Percentiles rank a stretch among this genome's conserved stretches.
Evolutionary conservation across 2,113 vertebrate species (phyloP).

Genomic region (Actinemys pallida): DNA sequence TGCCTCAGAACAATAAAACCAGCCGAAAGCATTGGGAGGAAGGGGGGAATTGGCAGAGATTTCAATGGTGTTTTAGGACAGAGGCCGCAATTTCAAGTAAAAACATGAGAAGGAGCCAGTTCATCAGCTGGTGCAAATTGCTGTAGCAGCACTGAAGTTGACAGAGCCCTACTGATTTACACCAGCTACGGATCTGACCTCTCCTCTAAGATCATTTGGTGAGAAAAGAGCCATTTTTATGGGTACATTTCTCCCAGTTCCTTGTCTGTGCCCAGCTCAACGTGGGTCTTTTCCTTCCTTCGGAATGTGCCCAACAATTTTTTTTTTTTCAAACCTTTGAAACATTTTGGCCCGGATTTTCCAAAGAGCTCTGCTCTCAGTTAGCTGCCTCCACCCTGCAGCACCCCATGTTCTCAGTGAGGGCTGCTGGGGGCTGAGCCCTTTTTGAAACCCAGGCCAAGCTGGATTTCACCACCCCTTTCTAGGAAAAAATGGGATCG

Average conservation of each 20-base stretch:
- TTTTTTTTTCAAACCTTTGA: neutral
- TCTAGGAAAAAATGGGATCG: neutral
- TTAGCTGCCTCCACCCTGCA: too few relatives aligned
- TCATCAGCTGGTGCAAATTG: conserved; percentile 25
- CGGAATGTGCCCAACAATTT: neutral
- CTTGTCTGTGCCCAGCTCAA: neutral
- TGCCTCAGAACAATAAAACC: conserved; percentile 77
- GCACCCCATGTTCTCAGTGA: neutral
- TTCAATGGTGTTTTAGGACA: conserved; percentile 64
- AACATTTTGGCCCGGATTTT: neutral
- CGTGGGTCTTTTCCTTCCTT: neutral
- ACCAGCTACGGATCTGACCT: neutral
- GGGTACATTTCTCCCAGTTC: neutral
- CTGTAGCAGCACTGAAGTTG: neutral
- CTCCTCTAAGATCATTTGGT: neutral
- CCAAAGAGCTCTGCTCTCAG: neutral
- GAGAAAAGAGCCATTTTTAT: neutral
- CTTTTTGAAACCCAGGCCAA: neutral
- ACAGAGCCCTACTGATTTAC: rapidly evolving
- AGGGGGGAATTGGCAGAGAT: conserved; percentile 68
- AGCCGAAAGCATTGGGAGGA: conserved; percentile 54
- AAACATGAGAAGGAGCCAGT: conserved; percentile 9
- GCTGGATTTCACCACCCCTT: neutral
- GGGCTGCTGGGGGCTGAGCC: neutral
- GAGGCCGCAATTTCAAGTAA: conserved; percentile 52